Conservation (phyloP, 2,888 invertebrate genomes). For the Yponomeuta plumbellus region DNA sequence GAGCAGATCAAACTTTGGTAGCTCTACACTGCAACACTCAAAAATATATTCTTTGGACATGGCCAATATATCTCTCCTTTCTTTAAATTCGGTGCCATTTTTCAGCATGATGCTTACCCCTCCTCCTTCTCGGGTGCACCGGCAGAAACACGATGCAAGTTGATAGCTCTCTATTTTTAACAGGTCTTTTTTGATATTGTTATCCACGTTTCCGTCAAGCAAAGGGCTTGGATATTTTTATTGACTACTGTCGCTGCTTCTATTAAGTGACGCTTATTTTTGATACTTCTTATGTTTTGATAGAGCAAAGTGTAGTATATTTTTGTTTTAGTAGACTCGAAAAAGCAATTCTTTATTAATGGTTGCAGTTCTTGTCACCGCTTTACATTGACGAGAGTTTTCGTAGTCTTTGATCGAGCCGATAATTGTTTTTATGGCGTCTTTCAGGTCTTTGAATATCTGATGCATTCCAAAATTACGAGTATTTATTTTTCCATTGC, state of each 20-base stretch:
- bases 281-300: conserved; percentile 5
- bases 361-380: not conserved
- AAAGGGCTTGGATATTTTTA: not conserved
- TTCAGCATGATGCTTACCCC: conserved; percentile 23
- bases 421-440: not conserved
- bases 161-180: not conserved
- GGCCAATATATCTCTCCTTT: conserved; percentile 20
- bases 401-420: not conserved
- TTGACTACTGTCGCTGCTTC: not conserved
- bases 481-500: not conserved
- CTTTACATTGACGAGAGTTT: not conserved
- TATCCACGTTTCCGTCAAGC: not conserved
- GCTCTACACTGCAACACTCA: conserved; percentile 23
- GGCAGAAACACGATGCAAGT: conserved; percentile 3
- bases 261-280: not conserved
- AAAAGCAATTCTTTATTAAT: not conserved
- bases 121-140: conserved; percentile 20
- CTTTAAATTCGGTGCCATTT: conserved; percentile 19
- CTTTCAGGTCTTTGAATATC: not conserved
- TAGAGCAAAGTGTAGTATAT: not conserved
- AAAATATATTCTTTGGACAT: conserved; percentile 24
- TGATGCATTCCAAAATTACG: not conserved
- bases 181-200: not conserved
- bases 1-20: conserved; percentile 20
- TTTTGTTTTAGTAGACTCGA: not conserved